Evolutionary conservation across 2,888 invertebrate species (phyloP).

Genomic region (Macrostomum cliftonense): DNA sequence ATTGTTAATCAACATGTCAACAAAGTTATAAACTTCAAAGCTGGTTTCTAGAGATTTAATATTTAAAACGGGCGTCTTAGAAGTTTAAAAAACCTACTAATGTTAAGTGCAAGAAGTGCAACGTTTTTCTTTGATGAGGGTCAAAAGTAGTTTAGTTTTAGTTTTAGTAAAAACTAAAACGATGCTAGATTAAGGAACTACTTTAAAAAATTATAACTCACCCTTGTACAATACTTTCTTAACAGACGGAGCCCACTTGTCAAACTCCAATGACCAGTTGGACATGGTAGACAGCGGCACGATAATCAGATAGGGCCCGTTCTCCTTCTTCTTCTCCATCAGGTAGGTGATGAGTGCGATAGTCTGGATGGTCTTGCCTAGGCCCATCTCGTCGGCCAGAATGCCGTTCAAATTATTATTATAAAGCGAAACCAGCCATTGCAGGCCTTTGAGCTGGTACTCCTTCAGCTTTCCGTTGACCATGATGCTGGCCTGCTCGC

Average conservation of each 20-base stretch:
- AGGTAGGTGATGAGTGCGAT: conserved; percentile 84
- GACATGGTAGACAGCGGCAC: conserved; percentile 91
- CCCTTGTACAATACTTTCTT: conserved; percentile 52
- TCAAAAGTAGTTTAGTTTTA: no score
- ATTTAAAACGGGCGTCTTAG: no score
- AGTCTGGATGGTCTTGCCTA: conserved; percentile 73
- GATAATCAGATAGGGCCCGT: conserved; percentile 90
- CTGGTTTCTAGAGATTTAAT: no score
- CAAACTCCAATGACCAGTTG: conserved; percentile 96
- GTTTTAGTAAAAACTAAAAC: no score
- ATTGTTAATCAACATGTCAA: no score
- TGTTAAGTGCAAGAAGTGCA: no score
- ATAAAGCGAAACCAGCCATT: conserved; percentile 93
- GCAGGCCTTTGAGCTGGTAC: conserved; percentile 77
- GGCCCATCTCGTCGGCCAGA: conserved; percentile 95
- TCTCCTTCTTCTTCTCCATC: conserved; percentile 92
- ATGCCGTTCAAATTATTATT: conserved; percentile 97
- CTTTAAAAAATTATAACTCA: no score
- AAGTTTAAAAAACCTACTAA: no score
- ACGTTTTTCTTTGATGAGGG: no score
- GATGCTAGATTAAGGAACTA: no score
- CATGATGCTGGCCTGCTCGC: conserved; percentile 66
- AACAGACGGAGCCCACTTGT: conserved; percentile 89
- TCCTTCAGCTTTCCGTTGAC: conserved; percentile 74
- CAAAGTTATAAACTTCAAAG: no score